phyloP scores from a whole-genome alignment of 1,140 invertebrate species.

The Leptinotarsa texana region DNA sequence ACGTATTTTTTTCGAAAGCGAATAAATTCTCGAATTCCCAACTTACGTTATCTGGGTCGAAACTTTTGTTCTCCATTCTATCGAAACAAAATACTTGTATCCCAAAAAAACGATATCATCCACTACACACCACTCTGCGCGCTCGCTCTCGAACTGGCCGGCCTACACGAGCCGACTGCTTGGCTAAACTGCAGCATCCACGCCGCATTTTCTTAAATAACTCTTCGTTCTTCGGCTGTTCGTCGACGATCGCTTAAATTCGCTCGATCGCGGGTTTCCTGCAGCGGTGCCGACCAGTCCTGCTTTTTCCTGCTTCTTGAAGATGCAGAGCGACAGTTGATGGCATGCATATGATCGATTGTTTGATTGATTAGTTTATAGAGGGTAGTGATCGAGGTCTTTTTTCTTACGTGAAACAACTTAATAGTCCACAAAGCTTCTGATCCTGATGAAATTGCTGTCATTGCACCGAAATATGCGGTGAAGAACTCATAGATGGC shows the following conservation, averaged over 20 bases:
- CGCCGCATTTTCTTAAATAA: conserved; percentile 41
- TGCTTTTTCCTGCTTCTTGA: too few species aligned
- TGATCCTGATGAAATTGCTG: too few species aligned
- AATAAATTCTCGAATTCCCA: background rate
- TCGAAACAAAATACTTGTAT: background rate
- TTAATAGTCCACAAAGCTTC: too few species aligned
- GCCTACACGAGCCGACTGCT: background rate
- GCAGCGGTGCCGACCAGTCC: background rate
- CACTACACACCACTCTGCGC: conserved; percentile 49
- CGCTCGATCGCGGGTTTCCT: background rate
- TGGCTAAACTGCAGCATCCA: conserved; percentile 30
- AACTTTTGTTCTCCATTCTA: conserved; percentile 48
- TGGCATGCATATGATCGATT: too few species aligned
- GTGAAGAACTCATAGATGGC: too few species aligned
- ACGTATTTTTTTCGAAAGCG: too few species aligned
- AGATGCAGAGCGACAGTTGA: too few species aligned
- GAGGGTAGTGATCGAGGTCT: too few species aligned
- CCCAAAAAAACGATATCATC: conserved; percentile 37
- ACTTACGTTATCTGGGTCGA: conserved; percentile 52
- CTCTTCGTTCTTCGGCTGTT: conserved; percentile 16
- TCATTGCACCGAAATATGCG: too few species aligned
- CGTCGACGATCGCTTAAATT: background rate
- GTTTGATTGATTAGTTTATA: too few species aligned
- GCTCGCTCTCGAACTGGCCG: conserved; percentile 18
- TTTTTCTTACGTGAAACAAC: too few species aligned